These are phyloP conservation scores for Anadara kagoshimensis DNA, from an alignment of 1,140 invertebrate species.

Conservation along the genomic window DNA sequence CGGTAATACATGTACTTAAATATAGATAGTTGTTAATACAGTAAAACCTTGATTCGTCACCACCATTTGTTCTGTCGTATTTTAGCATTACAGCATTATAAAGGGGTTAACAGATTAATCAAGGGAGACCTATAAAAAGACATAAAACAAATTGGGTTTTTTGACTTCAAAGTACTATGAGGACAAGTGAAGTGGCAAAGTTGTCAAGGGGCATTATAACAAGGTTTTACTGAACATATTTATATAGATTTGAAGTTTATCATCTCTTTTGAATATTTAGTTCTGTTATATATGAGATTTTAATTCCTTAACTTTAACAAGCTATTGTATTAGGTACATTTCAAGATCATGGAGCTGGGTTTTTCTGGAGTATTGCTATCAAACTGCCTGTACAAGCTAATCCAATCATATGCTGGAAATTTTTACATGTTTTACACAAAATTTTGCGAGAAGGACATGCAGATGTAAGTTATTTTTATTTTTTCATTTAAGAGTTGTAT, in stretches of 20 bases:
- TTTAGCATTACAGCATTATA: too few species aligned
- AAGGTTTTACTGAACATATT: too few species aligned
- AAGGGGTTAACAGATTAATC: too few species aligned
- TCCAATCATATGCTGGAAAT: slow-evolving; percentile 98
- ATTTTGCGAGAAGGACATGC: slow-evolving; percentile 94
- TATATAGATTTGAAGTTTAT: neutral
- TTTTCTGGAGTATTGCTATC: slow-evolving; percentile 89
- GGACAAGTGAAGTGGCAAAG: too few species aligned
- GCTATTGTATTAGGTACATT: slow-evolving; percentile 97
- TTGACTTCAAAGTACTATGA: too few species aligned
- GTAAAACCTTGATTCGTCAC: too few species aligned
- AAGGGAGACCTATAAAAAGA: too few species aligned
- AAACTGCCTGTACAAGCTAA: slow-evolving; percentile 91
- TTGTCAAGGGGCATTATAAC: too few species aligned
- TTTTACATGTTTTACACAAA: slow-evolving; percentile 98
- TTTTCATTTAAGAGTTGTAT: neutral
- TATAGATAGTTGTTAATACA: too few species aligned
- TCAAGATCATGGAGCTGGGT: slow-evolving; percentile 89
- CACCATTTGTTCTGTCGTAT: too few species aligned
- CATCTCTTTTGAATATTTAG: neutral
- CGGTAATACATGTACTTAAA: too few species aligned
- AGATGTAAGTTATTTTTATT: slow-evolving; percentile 77
- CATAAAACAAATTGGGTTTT: too few species aligned
- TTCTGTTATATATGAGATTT: slow-evolving; percentile 3
- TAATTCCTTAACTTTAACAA: slow-evolving; percentile 64